Percentiles rank a stretch among this genome's conserved stretches.
Conservation (phyloP, 1,140 invertebrate genomes). For the Pseudomyrmex cubaensis region DNA sequence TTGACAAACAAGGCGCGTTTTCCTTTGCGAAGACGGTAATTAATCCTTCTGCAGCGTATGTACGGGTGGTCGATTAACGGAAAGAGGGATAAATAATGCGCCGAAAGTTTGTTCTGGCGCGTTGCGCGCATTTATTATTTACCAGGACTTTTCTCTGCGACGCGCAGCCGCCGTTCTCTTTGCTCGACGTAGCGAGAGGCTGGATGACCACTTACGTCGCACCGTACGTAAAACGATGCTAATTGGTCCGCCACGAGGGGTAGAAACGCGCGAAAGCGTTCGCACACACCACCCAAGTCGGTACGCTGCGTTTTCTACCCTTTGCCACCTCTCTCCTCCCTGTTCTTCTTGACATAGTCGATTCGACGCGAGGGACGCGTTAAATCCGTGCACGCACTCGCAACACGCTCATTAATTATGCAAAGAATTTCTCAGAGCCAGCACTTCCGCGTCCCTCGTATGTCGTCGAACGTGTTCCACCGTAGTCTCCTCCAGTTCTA, state of each 20-base stretch:
- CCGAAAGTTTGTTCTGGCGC: constrained; percentile 47
- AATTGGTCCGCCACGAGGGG: constrained; percentile 78
- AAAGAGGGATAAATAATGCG: constrained; percentile 47
- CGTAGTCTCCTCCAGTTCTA: background rate
- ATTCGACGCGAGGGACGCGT: constrained; percentile 3
- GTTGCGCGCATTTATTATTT: constrained; percentile 57
- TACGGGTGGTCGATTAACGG: constrained; percentile 45
- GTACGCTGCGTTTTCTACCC: background rate
- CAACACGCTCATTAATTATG: constrained; percentile 55
- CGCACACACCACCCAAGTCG: constrained; percentile 60
- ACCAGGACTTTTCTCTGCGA: constrained; percentile 57
- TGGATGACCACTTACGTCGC: constrained; percentile 77
- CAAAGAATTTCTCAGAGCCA: constrained; percentile 46
- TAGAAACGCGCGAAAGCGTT: constrained; percentile 77
- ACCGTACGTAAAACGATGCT: constrained; percentile 75
- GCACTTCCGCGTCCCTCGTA: constrained; percentile 1
- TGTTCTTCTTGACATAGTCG: background rate
- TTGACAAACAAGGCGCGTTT: background rate
- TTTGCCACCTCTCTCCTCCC: background rate
- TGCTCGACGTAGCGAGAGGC: constrained; percentile 66
- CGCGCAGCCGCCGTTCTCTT: constrained; percentile 59
- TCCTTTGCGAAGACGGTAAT: constrained; percentile 9
- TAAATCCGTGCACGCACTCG: constrained; percentile 48
- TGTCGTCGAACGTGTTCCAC: background rate
- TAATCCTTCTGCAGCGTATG: constrained; percentile 13